Base-by-base conservation (phyloP, 2,888 invertebrate species). In the Hirtodrosophila cameraria region DNA sequence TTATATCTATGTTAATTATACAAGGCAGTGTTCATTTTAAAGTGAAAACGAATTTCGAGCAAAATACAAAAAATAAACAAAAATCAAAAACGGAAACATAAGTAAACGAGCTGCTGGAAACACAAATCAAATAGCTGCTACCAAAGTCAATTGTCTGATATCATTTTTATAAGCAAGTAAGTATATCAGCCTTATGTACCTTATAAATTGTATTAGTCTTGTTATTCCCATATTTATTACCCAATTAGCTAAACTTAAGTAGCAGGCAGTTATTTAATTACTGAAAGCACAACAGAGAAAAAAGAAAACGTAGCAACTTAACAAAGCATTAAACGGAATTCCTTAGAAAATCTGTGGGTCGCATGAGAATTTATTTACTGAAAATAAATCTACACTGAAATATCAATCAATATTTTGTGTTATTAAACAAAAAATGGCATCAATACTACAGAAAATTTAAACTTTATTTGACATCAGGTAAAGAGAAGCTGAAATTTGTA, bases 91-190 rank as follows among this genome's bases (percentile, higher is more conserved):
- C 11, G 4, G 12, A 16, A 4, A 31, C 30, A 18, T 42, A 35
- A 38, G 39, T 23, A n/a, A 30, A 7, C 18, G 2, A 23, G 9
- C 33, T 23, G 11, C 3, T 13, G n/a, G n/a, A 13, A 3, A 12
- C 5, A n/a, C n/a, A n/a, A 35, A 36, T 13, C 18, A 53, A 41
- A 2, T 13, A 16, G n/a, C n/a, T n/a, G n/a, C 16, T 8, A 38
- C 15, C 31, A 58, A n/a, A n/a, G n/a, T 38, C 20, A 42, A 54
- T 58, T 53, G 25, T 8, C 45, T 28, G 35, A 48, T 12, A 50
- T 33, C 35, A 28, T 25, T 23, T n/a, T 5, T 1, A 18, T 20
- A 38, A 54, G 11, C 42, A 54, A 66, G 69, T 73, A 23, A 69
- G 69, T 69, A 59, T 38, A 31, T 13, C 7, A 6, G 8, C 16